These are phyloP conservation scores for Rhyacophila evoluta DNA, from an alignment of 2,888 invertebrate genomes.

Conservation along the genomic window DNA sequence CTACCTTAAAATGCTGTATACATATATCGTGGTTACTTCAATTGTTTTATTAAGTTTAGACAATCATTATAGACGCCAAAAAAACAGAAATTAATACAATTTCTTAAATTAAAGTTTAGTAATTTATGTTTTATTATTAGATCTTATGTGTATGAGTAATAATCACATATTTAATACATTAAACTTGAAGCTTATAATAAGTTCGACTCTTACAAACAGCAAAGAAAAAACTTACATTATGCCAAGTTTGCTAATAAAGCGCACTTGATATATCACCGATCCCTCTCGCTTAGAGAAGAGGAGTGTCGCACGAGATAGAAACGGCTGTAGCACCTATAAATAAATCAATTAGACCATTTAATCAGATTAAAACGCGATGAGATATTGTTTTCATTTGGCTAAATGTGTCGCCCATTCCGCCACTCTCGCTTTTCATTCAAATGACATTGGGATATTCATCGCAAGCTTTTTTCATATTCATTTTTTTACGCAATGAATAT, in stretches of 20 bases:
- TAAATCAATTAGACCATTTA: constrained; percentile 52
- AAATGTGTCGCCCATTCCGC: constrained; percentile 6
- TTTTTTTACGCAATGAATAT: not conserved
- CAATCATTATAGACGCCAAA: too few relatives aligned
- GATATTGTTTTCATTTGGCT: constrained; percentile 28
- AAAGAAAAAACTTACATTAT: not conserved
- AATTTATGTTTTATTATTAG: too few relatives aligned
- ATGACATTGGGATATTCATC: not conserved
- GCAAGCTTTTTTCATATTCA: not conserved
- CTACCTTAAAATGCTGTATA: too few relatives aligned
- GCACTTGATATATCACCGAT: constrained; percentile 50
- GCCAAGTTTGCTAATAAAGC: constrained; percentile 29
- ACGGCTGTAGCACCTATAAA: constrained; percentile 41
- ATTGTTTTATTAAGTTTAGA: too few relatives aligned
- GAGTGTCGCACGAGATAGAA: not conserved
- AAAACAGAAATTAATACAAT: too few relatives aligned
- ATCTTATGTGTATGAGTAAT: too few relatives aligned
- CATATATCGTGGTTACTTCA: too few relatives aligned
- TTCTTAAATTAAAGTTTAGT: too few relatives aligned
- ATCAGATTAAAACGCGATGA: constrained; percentile 46
- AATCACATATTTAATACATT: too few relatives aligned
- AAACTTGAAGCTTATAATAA: too few relatives aligned
- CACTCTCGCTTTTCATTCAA: not conserved
- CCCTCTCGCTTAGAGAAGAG: constrained; percentile 44
- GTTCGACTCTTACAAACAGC: not conserved